Percentiles rank a stretch among this genome's conserved stretches.
Conservation (phyloP, 2,888 invertebrate genomes). For the Parthenolecanium corni region DNA sequence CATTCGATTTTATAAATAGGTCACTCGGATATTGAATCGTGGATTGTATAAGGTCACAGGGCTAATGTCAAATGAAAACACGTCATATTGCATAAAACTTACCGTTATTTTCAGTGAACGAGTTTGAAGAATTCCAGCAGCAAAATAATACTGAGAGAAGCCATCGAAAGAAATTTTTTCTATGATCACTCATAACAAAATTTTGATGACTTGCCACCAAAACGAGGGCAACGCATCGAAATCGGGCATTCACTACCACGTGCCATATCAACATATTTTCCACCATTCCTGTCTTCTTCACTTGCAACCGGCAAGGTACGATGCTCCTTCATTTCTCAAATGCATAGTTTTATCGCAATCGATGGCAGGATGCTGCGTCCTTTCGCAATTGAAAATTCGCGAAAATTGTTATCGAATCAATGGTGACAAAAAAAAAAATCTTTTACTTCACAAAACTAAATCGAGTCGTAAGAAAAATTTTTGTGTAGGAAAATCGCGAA, state of each 20-base stretch:
- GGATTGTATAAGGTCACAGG: no score
- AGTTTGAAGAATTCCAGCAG: constrained; percentile 31
- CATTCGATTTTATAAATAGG: no score
- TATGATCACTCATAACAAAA: constrained; percentile 32
- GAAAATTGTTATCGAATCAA: no score
- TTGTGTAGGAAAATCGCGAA: no score
- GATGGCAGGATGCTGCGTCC: no score
- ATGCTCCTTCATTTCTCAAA: constrained; percentile 16
- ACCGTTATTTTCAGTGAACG: constrained; percentile 22
- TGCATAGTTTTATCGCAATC: constrained; percentile 4
- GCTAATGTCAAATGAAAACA: no score
- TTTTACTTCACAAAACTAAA: no score
- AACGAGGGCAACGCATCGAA: constrained; percentile 27
- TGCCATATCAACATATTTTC: constrained; percentile 30
- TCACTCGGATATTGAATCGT: no score
- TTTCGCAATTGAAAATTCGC: no score
- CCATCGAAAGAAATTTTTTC: constrained; percentile 33
- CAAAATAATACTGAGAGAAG: constrained; percentile 32
- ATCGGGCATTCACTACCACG: constrained; percentile 26
- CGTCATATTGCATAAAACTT: neutral
- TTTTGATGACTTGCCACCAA: constrained; percentile 28
- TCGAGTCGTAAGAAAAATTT: no score
- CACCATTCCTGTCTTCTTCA: constrained; percentile 25
- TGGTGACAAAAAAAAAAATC: no score
- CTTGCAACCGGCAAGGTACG: constrained; percentile 14